These are phyloP conservation scores for Eupeodes luniger DNA, from an alignment of 2,888 invertebrate species.

Conservation along the genomic window DNA sequence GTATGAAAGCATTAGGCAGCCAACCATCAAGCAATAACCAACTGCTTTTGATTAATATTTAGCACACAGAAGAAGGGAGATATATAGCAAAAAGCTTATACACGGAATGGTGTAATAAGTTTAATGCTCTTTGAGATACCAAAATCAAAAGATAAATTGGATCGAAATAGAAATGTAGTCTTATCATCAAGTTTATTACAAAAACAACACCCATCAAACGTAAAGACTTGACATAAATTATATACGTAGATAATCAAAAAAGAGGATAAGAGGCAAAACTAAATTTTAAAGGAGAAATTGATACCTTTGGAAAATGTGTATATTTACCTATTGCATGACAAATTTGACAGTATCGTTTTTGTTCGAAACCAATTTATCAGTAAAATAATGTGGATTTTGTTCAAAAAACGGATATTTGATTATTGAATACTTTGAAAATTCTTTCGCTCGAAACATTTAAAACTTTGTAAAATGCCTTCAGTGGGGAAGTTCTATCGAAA, in stretches of 20 bases:
- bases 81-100: slow-evolving; percentile 10
- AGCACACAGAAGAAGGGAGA: not conserved
- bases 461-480: too few species aligned
- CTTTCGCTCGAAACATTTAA: too few species aligned
- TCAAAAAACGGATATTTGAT: too few species aligned
- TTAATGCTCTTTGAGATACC: not conserved
- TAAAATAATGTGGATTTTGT: too few species aligned
- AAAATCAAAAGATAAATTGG: slow-evolving; percentile 50
- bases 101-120: not conserved
- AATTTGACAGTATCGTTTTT: too few species aligned
- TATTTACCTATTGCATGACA: too few species aligned
- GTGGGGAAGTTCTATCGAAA: too few species aligned
- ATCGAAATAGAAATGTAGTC: slow-evolving; percentile 3
- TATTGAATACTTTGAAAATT: too few species aligned
- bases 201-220: slow-evolving; percentile 34
- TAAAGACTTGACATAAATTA: slow-evolving; percentile 34
- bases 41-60: slow-evolving; percentile 57
- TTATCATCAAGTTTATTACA: slow-evolving; percentile 53
- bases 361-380: too few species aligned
- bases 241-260: not conserved
- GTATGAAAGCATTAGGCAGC: not conserved
- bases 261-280: too few species aligned
- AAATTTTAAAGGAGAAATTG: too few species aligned
- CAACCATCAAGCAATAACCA: not conserved
- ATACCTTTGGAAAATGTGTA: too few species aligned